phyloP scores from a whole-genome alignment of 2,797 vertebrate genomes.

The Loriculus beryllinus region DNA sequence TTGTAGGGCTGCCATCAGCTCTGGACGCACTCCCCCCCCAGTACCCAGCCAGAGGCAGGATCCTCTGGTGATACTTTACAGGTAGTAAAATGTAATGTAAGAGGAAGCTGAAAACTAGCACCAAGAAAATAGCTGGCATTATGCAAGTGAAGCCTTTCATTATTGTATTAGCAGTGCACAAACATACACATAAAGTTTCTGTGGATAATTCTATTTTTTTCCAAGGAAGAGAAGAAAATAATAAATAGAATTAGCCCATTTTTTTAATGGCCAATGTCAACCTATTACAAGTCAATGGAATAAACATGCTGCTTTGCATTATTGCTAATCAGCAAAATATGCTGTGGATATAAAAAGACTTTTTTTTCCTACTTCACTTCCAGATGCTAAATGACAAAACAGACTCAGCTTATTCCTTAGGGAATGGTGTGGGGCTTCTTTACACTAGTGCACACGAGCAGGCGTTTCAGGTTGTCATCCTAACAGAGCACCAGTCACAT shows the following conservation, averaged over 20 bases:
- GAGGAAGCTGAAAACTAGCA: not conserved
- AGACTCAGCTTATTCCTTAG: not conserved
- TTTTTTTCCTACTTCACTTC: not conserved
- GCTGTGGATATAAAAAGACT: not conserved
- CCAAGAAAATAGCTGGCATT: not conserved
- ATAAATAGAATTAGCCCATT: not conserved
- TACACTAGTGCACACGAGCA: not conserved
- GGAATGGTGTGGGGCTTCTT: not conserved
- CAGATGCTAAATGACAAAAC: not conserved
- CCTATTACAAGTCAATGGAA: not conserved
- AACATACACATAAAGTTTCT: not conserved
- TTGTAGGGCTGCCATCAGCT: not conserved
- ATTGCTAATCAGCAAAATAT: constrained; percentile 21
- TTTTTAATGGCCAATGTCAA: not conserved
- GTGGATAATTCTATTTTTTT: not conserved
- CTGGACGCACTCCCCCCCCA: not conserved
- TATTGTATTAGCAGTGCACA: not conserved
- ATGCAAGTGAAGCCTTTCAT: fast-evolving
- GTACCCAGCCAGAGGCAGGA: not conserved
- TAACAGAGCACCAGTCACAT: not conserved
- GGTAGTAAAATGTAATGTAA: not conserved
- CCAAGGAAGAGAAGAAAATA: not conserved
- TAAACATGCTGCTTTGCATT: not conserved
- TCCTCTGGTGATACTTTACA: not conserved
- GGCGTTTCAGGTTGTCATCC: not conserved